Evolutionary conservation across 2,888 invertebrate genomes (phyloP), one percentile per base, ranked within the genome.

Genomic region (Leptogaster cylindrica): DNA sequence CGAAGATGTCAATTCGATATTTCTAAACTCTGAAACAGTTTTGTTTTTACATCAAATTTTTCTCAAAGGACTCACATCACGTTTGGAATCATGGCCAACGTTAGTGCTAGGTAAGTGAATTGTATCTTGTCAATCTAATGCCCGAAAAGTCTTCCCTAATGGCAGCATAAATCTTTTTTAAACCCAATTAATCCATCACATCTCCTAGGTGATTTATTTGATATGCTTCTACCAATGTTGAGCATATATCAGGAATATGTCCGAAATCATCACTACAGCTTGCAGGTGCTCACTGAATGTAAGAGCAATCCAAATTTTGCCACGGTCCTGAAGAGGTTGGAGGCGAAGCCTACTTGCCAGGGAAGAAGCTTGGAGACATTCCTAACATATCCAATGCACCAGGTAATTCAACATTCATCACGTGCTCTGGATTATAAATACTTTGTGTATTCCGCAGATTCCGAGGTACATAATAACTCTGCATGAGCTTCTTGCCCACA

Each of bases 221-320:
- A 95, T 81, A 95, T 95, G 93, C 84, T 95, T 75, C 86, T 95
- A 72, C 95, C 95, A 61, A 95, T 95, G 95, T 83, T 95, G 81
- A 92, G 91, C 74, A 95, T 95, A 78, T 95, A 95, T 83, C 95
- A 95, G 83, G 95, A 95, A 84, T 95, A 95, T 80, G 95, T 95
- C 58, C 83, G 95, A 68, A 95, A 95, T 82, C 95, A 95, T 79
- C 95, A 95, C 82, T 95, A 93, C 84, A 93, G 93, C 72, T 86
- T 95, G 65, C 95, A 95, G 83, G 91, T 92, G 23, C 85, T 95
- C 71, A 94, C 95, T 0, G 95, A 95, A 80, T 95, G 95, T 82
- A 95, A 95, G 81, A 93, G 94, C 82, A 87, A 88, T 50, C 84
- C 88, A 67, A 85, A 88, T 0, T 95, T 95, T 77, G 89, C 90